These are phyloP conservation scores for Kryptolebias marmoratus DNA, from an alignment of 2,113 vertebrate species.

Conservation along the genomic window DNA sequence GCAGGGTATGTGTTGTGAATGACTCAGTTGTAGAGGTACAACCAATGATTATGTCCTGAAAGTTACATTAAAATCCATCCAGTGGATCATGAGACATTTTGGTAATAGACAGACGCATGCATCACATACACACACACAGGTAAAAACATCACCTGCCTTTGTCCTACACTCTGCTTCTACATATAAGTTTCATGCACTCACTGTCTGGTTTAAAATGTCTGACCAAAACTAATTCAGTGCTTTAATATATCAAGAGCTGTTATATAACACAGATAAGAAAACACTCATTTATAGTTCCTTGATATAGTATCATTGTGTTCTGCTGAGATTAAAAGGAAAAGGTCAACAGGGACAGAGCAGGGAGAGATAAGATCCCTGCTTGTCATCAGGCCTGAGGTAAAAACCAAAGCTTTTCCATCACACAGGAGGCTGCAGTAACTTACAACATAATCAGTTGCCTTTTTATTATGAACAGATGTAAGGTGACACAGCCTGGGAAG, in stretches of 20 bases:
- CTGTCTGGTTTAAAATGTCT: constrained; percentile 23
- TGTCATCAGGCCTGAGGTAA: constrained; percentile 30
- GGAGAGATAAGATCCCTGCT: constrained; percentile 45
- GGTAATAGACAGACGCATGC: too few relatives aligned
- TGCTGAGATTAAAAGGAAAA: constrained; percentile 18
- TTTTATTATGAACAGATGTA: constrained; percentile 41
- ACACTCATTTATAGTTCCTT: constrained; percentile 40
- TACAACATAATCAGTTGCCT: constrained; percentile 38
- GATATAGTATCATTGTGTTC: constrained; percentile 43
- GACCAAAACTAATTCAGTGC: constrained; percentile 24
- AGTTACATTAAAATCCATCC: too few relatives aligned
- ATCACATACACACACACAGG: too few relatives aligned
- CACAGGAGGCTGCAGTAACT: constrained; percentile 8
- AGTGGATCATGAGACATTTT: too few relatives aligned
- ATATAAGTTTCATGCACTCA: neutral
- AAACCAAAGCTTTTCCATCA: constrained; percentile 48
- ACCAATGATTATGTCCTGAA: too few relatives aligned
- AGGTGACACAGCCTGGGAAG: constrained; percentile 7
- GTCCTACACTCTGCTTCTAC: too few relatives aligned
- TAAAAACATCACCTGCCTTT: too few relatives aligned
- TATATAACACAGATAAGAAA: constrained; percentile 36
- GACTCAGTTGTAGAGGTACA: too few relatives aligned
- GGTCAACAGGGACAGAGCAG: constrained; percentile 6
- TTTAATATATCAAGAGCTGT: neutral
- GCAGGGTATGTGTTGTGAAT: too few relatives aligned